Evolutionary conservation across 2,797 vertebrate species (phyloP).

Genomic region (Argyrosomus regius): DNA sequence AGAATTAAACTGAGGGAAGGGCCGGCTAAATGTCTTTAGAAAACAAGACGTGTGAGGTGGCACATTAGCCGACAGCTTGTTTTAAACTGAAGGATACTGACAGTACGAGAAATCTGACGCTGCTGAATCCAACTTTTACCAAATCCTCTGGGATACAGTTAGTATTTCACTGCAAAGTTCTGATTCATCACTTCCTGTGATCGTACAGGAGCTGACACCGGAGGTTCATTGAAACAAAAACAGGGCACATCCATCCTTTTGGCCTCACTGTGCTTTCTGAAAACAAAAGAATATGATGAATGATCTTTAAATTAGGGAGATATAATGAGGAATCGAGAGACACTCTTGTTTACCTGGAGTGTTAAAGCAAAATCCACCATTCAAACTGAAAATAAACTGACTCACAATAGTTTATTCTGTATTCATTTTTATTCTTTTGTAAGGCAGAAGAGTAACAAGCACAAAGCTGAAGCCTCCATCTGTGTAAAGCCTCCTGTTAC

Average conservation of each 20-base stretch:
- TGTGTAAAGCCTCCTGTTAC: not conserved
- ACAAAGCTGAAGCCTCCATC: not conserved
- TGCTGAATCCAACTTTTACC: slow-evolving; percentile 14
- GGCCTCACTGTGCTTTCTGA: not conserved
- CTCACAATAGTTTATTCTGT: not conserved
- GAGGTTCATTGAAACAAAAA: slow-evolving; percentile 4
- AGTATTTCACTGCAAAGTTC: slow-evolving; percentile 7
- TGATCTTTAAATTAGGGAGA: not conserved
- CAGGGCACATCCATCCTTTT: not conserved
- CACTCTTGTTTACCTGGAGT: not conserved
- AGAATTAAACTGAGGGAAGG: slow-evolving; percentile 8
- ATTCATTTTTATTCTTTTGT: not conserved
- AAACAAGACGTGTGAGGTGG: not conserved
- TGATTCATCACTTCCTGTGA: slow-evolving; percentile 18
- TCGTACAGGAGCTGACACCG: not conserved
- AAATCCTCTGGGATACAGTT: slow-evolving; percentile 21
- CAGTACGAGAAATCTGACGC: not conserved
- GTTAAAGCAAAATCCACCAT: not conserved
- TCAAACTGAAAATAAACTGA: not conserved
- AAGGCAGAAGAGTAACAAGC: not conserved
- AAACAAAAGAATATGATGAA: slow-evolving; percentile 12
- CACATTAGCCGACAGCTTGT: slow-evolving; percentile 8
- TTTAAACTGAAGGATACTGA: slow-evolving; percentile 22
- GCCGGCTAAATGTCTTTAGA: not conserved
- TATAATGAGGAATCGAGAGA: not conserved